Conservation (phyloP, 2,113 vertebrate genomes). For the Acrocephalus arundinaceus region DNA sequence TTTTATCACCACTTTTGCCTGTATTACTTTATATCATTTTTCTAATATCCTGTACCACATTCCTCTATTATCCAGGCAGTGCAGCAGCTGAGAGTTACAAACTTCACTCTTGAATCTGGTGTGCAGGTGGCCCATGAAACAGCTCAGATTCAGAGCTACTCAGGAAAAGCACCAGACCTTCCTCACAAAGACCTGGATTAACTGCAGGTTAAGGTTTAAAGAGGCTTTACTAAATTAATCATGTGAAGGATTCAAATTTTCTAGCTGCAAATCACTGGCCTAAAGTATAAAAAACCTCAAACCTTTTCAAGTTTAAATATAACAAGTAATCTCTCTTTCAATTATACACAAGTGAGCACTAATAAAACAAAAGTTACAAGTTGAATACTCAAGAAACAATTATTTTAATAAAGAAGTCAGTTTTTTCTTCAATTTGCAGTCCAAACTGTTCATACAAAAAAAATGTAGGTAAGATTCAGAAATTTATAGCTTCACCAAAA, state of each 20-base stretch:
- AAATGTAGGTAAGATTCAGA: background rate
- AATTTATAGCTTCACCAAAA: background rate
- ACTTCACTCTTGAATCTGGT: background rate
- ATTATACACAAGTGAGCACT: background rate
- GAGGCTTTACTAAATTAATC: conserved; percentile 39
- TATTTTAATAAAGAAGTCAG: background rate
- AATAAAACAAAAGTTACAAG: background rate
- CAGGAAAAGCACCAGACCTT: conserved; percentile 4
- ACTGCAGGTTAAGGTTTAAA: conserved; percentile 48
- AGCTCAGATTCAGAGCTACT: background rate
- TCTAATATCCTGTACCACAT: conserved; percentile 39
- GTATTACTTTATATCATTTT: background rate
- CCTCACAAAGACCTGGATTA: conserved; percentile 37
- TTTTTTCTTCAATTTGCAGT: background rate
- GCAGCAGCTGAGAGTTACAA: background rate
- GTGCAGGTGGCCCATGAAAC: background rate
- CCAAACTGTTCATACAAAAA: background rate
- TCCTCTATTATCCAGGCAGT: background rate
- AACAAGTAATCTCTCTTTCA: background rate
- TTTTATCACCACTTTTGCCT: conserved; percentile 24
- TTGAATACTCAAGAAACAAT: background rate
- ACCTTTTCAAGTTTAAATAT: background rate
- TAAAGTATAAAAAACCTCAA: background rate
- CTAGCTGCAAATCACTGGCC: background rate
- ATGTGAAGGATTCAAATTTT: background rate